A percentile compares a stretch with the other conserved stretches of the same genome.
These are phyloP conservation scores for Mesorhabditis sp. DNA, from an alignment of 2,888 invertebrate species.

Conservation along the genomic window DNA sequence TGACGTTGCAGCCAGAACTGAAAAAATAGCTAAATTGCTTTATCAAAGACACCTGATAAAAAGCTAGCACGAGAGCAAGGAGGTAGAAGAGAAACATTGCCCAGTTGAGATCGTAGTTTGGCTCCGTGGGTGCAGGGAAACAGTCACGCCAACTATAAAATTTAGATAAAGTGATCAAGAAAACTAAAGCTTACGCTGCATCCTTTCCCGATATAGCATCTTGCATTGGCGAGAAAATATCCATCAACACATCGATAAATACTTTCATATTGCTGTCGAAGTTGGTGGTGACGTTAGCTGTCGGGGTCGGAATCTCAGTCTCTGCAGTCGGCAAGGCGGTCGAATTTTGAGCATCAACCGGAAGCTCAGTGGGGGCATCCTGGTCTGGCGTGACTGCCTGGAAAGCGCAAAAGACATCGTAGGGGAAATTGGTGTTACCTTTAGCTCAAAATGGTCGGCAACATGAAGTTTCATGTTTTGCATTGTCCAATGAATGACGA, in stretches of 20 bases:
- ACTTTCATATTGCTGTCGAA: background rate
- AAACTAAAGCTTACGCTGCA: conserved; percentile 1
- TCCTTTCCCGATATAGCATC: background rate
- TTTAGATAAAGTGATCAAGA: background rate
- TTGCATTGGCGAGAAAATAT: conserved; percentile 1
- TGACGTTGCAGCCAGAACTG: background rate
- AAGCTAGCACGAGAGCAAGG: background rate
- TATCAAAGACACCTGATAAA: background rate
- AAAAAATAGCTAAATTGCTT: background rate
- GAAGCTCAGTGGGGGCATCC: too few relatives aligned
- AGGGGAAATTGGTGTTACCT: background rate
- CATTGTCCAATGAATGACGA: background rate
- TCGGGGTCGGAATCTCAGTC: background rate
- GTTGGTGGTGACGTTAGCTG: background rate
- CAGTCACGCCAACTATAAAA: background rate
- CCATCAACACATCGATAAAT: background rate
- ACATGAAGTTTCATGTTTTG: conserved; percentile 6
- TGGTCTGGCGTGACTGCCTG: too few relatives aligned
- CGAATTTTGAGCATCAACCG: too few relatives aligned
- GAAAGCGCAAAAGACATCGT: too few relatives aligned
- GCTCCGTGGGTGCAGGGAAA: background rate
- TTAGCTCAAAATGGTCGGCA: background rate
- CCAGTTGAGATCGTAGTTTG: conserved; percentile 3
- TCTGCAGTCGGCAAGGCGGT: too few relatives aligned
- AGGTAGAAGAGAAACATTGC: background rate